Percentiles rank a stretch among this genome's conserved stretches.
Evolutionary conservation across 2,797 vertebrate species (phyloP).

Genomic region (Kryptolebias ocellatus): DNA sequence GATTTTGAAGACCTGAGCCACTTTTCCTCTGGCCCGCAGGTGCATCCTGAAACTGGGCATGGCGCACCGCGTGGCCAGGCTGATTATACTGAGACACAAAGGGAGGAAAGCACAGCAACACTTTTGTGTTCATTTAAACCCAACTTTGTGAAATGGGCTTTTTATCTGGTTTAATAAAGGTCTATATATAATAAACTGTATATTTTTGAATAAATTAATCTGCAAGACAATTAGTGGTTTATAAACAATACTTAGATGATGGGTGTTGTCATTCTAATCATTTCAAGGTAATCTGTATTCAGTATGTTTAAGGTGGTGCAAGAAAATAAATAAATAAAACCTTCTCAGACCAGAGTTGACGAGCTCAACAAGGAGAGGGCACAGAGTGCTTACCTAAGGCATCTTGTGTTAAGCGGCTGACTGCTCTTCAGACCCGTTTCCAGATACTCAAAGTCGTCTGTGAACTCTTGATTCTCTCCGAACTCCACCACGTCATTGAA

Average conservation of each 20-base stretch:
- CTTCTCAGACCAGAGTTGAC: background rate
- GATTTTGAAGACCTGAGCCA: conserved; percentile 98
- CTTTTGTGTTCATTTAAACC: background rate
- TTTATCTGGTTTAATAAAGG: too few species aligned
- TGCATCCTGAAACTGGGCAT: conserved; percentile 99
- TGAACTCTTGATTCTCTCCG: conserved; percentile 99
- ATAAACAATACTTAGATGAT: conserved; percentile 3
- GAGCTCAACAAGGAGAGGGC: background rate
- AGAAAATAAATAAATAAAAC: background rate
- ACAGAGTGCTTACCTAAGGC: conserved; percentile 90
- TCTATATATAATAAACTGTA: background rate
- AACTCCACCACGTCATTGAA: conserved; percentile 99
- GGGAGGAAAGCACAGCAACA: background rate
- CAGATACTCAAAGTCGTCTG: conserved; percentile 99
- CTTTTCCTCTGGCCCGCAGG: conserved; percentile 95
- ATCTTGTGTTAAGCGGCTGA: conserved; percentile 99
- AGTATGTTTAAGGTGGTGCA: background rate
- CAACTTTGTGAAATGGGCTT: too few species aligned
- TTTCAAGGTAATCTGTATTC: conserved; percentile 10
- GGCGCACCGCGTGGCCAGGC: conserved; percentile 96
- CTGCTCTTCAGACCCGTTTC: conserved; percentile 97
- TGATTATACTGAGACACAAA: conserved; percentile 90
- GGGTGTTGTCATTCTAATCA: conserved; percentile 18
- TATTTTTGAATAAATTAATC: too few species aligned
- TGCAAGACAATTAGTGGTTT: background rate